Evolutionary conservation across 2,888 invertebrate genomes (phyloP).

Genomic region (Metopia argyrocephala): DNA sequence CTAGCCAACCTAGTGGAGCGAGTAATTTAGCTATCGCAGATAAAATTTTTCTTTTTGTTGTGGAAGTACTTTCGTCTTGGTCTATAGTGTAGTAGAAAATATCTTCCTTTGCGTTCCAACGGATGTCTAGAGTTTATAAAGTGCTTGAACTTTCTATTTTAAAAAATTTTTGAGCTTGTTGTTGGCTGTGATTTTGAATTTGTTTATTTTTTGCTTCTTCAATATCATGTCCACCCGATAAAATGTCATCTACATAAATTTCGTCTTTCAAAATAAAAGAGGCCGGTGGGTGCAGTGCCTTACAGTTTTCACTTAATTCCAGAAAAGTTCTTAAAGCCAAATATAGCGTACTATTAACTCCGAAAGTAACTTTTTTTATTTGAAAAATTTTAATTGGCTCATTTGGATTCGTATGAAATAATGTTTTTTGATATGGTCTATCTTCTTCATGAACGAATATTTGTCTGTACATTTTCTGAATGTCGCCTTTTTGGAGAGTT

Average conservation of each 20-base stretch:
- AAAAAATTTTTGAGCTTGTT: not conserved
- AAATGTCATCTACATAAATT: not conserved
- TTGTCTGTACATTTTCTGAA: not conserved
- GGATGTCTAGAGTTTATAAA: not conserved
- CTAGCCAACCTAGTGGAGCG: constrained; percentile 17
- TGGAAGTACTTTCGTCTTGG: not conserved
- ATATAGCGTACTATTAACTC: not conserved
- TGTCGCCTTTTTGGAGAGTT: not conserved
- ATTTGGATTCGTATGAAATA: not conserved
- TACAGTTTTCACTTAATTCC: not conserved
- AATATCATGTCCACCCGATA: not conserved
- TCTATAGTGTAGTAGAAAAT: not conserved
- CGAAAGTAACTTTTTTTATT: not conserved
- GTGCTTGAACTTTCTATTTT: not conserved
- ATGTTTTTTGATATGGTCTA: no score
- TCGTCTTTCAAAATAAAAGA: not conserved
- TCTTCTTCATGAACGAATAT: not conserved
- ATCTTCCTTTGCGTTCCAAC: not conserved
- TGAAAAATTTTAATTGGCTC: not conserved
- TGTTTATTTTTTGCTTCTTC: not conserved
- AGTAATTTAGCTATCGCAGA: not conserved
- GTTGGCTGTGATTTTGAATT: no score
- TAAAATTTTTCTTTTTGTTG: not conserved
- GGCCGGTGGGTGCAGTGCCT: not conserved
- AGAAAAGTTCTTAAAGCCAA: not conserved